Conservation (phyloP, 92 coral and sea anemone genomes). For the Desmophyllum pertusum region DNA sequence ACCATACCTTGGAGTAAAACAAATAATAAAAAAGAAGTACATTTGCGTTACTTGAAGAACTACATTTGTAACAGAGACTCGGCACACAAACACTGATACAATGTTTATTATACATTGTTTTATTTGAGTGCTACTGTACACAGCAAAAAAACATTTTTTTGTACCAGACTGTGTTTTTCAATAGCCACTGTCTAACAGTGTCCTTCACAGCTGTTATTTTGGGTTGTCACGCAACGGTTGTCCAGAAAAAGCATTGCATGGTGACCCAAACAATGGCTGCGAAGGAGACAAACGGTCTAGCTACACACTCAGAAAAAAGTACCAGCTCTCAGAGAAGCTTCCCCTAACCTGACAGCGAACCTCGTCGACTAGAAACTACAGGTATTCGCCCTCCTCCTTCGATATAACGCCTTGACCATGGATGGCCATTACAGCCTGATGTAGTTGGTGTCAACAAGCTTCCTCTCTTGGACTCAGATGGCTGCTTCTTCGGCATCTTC, state of each 20-base stretch:
- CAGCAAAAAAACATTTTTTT: no score
- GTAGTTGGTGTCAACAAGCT: slow-evolving; percentile 59
- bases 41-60: background rate
- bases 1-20: slow-evolving; percentile 75
- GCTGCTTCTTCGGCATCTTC: slow-evolving; percentile 33
- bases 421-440: slow-evolving; percentile 33
- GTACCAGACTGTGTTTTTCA: background rate
- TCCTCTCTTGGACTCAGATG: slow-evolving; percentile 57
- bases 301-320: background rate
- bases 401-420: slow-evolving; percentile 47
- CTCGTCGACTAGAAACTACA: slow-evolving; percentile 76
- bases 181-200: no score
- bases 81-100: no score
- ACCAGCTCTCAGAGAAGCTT: background rate
- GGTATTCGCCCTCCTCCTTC: slow-evolving; percentile 84
- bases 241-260: no score
- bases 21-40: background rate
- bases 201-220: no score
- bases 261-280: no score
- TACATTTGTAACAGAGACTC: no score
- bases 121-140: no score
- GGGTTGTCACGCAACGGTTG: no score
- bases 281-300: no score
- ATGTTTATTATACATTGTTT: no score
- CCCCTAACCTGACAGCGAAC: slow-evolving; percentile 67